phyloP scores from a whole-genome alignment of 2,113 vertebrate species.

The Orthonyx spaldingii region DNA sequence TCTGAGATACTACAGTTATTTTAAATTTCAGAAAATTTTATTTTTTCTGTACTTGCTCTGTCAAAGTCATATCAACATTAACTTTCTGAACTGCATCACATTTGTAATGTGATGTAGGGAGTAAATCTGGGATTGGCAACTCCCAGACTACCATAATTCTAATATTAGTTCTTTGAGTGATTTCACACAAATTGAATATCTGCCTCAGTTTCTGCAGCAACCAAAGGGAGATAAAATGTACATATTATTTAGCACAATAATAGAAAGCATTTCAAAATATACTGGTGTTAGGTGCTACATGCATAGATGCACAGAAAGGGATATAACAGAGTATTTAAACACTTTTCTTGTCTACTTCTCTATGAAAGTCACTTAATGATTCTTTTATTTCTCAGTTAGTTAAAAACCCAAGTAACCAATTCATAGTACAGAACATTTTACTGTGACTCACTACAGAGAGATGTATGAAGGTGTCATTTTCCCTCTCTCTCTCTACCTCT shows the following conservation, averaged over 20 bases:
- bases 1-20: background rate
- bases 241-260: background rate
- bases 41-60: background rate
- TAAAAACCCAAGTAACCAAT: constrained; percentile 7
- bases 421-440: background rate
- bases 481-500: background rate
- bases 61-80: background rate
- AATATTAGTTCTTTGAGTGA: background rate
- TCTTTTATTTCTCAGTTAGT: background rate
- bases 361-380: background rate
- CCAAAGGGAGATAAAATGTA: background rate
- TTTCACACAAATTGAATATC: background rate
- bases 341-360: background rate
- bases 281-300: background rate
- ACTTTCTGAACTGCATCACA: background rate
- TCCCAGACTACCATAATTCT: background rate
- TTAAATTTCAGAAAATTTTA: background rate
- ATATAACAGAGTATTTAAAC: background rate
- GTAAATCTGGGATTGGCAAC: background rate
- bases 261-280: background rate
- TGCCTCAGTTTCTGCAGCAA: background rate
- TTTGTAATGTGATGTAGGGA: background rate
- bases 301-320: background rate
- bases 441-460: background rate
- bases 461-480: background rate